phyloP scores from a whole-genome alignment of 2,113 vertebrate species.

The Ondatra zibethicus region DNA sequence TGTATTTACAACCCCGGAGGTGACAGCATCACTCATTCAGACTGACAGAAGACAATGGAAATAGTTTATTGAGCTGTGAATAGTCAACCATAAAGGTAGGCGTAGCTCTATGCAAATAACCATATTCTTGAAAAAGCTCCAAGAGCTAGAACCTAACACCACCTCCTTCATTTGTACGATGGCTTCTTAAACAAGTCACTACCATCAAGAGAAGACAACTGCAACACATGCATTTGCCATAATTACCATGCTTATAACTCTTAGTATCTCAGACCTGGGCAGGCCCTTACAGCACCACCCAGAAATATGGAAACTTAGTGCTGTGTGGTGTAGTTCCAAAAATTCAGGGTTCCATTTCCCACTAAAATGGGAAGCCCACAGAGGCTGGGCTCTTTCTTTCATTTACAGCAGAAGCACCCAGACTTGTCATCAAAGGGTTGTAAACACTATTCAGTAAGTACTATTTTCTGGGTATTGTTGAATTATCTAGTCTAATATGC shows the following conservation, averaged over 20 bases:
- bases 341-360: not conserved
- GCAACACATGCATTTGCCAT: constrained; percentile 22
- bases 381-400: not conserved
- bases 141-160: constrained; percentile 54
- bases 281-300: not conserved
- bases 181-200: constrained; percentile 68
- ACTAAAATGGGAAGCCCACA: constrained; percentile 11
- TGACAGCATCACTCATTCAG: not conserved
- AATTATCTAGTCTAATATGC: not conserved
- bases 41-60: constrained; percentile 32
- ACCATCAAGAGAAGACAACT: constrained; percentile 60
- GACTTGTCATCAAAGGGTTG: not conserved
- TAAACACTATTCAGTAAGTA: not conserved
- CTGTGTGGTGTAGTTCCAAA: not conserved
- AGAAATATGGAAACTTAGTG: constrained; percentile 5
- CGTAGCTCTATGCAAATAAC: constrained; percentile 28
- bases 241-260: not conserved
- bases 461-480: constrained; percentile 13
- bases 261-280: not conserved
- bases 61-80: not conserved
- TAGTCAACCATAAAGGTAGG: constrained; percentile 5
- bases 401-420: not conserved
- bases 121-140: constrained; percentile 53
- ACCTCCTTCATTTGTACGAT: constrained; percentile 56
- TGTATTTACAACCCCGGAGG: not conserved